These are phyloP conservation scores for Acropora tenuis DNA, from an alignment of 64 coral and sea anemone genomes.

Conservation along the genomic window DNA sequence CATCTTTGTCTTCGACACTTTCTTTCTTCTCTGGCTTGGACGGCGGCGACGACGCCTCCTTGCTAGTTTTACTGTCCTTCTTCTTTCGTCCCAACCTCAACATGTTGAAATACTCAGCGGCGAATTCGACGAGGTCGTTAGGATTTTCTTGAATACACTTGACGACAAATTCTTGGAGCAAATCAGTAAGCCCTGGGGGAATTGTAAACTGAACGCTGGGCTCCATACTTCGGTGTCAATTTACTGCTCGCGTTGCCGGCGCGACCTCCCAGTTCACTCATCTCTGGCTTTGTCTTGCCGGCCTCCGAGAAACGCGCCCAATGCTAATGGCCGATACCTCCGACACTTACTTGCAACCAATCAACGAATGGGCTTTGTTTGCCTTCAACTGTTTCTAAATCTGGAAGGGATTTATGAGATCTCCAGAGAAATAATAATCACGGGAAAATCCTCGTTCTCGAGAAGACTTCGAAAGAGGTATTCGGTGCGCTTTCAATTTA, in stretches of 20 bases:
- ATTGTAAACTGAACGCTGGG: constrained; percentile 74
- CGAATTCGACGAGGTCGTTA: constrained; percentile 89
- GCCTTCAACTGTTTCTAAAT: neutral
- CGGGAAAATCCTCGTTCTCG: constrained; percentile 18
- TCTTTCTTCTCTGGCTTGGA: constrained; percentile 67
- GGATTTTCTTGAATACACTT: constrained; percentile 99
- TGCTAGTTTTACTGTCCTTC: constrained; percentile 71
- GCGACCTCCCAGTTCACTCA: constrained; percentile 9
- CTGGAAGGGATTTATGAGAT: neutral
- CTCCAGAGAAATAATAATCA: neutral
- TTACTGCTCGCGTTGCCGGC: constrained; percentile 14
- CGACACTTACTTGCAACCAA: neutral
- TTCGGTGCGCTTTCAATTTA: constrained; percentile 46
- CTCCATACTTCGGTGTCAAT: constrained; percentile 68
- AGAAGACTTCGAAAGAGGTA: constrained; percentile 37
- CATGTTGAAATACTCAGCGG: constrained; percentile 94
- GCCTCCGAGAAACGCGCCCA: constrained; percentile 42
- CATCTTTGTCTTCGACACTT: constrained; percentile 72
- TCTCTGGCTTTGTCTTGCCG: constrained; percentile 14
- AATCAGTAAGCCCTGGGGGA: constrained; percentile 86
- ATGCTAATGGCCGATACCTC: neutral
- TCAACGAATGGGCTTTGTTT: constrained; percentile 19
- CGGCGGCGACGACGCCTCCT: constrained; percentile 36
- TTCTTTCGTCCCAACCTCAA: constrained; percentile 67
- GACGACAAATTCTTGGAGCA: constrained; percentile 97